Percentiles rank a stretch among this genome's conserved stretches.
Conservation (phyloP, 1,140 invertebrate species). For the Melipona quadrifasciata region DNA sequence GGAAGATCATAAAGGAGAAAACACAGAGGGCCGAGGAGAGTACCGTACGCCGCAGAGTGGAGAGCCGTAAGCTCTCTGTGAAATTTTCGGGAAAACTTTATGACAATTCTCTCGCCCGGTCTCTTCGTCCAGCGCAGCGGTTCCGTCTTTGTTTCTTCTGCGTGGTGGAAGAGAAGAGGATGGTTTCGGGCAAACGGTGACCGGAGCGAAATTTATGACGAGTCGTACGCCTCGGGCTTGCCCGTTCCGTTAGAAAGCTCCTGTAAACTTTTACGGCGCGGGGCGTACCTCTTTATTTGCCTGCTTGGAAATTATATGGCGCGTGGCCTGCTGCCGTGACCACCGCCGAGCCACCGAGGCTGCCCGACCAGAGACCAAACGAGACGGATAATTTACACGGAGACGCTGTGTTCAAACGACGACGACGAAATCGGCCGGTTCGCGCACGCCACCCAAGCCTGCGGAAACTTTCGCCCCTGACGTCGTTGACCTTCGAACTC, state of each 20-base stretch:
- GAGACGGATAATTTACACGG: constrained; percentile 42
- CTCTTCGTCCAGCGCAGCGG: neutral
- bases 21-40: neutral
- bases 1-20: constrained; percentile 37
- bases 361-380: neutral
- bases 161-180: neutral
- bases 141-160: neutral
- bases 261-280: constrained; percentile 45
- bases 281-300: constrained; percentile 49
- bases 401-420: neutral
- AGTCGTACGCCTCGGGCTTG: constrained; percentile 30
- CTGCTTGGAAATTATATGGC: constrained; percentile 58
- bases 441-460: neutral
- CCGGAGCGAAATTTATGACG: constrained; percentile 53
- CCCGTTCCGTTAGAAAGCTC: constrained; percentile 41
- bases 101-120: neutral
- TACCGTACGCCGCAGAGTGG: neutral
- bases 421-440: neutral
- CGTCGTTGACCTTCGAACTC: neutral
- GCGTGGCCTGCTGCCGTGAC: constrained; percentile 49
- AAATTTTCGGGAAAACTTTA: constrained; percentile 55
- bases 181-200: neutral
- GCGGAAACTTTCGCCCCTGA: neutral
- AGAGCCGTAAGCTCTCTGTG: neutral
- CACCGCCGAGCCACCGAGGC: neutral